Evolutionary conservation across 2,113 vertebrate species (phyloP), one percentile per base, ranked within the genome.

Genomic region (Lepus europaeus): DNA sequence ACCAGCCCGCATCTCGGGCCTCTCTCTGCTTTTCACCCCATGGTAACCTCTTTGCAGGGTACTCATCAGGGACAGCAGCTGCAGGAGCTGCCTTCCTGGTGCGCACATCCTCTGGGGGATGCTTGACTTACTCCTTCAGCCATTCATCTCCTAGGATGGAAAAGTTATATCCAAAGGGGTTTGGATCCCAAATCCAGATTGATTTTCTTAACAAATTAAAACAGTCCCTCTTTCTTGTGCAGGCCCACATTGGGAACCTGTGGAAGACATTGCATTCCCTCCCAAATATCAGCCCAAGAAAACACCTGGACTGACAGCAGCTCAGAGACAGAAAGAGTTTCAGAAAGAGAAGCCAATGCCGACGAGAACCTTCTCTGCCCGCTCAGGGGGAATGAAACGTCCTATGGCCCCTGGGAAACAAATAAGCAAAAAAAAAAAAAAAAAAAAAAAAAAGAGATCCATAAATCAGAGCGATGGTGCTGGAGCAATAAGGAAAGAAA

Each of bases 281-380:
- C 49, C 25, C 51, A 78, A 93, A 88, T n/a, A 45, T 49, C 61
- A 4, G 51, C 36, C 66, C 12, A n/a, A 94, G 27, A 89, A 89
- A 89, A 74, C 68, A 63, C 13, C n/a, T 39, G 68, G n/a, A 53
- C 77, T 53, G 27, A 93, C 33, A 25, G 33, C 3, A 29, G 53
- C 56, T 78, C 63, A 39, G 63, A 68, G 17, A 89, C 63, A 78
- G 80, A 78, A 91, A 87, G 19, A 1, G 94, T 53, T 22, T 17
- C 89, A 29, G 73, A 89, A 91, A 53, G 31, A 91, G 73, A 87
- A 93, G 63, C 74, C 72, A 77, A 59, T 64, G 59, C 45, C 91
- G 80, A 68, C 72, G 72, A 78, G 29, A 72, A 33, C 36, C 56
- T 12, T 88, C 33, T 63, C 6, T 87, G 39, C 6, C 66, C 16